Conservation (phyloP, 2,113 vertebrate species). For the Anhinga rufa region DNA sequence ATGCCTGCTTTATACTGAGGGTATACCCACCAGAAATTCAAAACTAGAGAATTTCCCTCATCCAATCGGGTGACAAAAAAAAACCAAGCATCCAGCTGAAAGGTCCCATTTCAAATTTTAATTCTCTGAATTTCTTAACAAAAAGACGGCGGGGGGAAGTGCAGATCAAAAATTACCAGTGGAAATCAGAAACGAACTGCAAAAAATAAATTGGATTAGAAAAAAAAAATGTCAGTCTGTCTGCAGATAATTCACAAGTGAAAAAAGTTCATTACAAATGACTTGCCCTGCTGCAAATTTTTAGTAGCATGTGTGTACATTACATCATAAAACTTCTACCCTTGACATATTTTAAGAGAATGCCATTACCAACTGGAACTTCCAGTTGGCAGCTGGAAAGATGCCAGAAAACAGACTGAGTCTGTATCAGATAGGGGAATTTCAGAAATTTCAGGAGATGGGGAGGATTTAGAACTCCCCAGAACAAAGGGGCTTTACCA, state of each 20-base stretch:
- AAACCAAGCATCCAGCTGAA: background rate
- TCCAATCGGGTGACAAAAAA: background rate
- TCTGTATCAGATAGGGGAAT: background rate
- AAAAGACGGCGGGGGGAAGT: background rate
- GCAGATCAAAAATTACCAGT: background rate
- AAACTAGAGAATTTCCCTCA: background rate
- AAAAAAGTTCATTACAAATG: constrained; percentile 41
- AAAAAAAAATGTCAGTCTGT: background rate
- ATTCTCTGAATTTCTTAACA: background rate
- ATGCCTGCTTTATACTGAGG: background rate
- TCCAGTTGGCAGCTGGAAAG: constrained; percentile 14
- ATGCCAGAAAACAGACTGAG: background rate
- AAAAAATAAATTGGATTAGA: constrained; percentile 25
- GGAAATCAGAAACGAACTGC: background rate
- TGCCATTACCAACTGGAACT: constrained; percentile 2
- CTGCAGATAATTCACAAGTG: constrained; percentile 32
- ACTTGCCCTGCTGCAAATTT: constrained; percentile 30
- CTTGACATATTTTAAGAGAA: background rate
- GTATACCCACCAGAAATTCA: background rate
- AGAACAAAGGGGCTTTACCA: background rate
- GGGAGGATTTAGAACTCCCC: background rate
- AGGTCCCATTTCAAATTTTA: background rate
- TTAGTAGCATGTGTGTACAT: constrained; percentile 13
- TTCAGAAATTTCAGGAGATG: background rate
- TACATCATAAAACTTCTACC: constrained; percentile 31